Percentiles rank a stretch among this genome's conserved stretches.
Evolutionary conservation across 2,888 invertebrate genomes (phyloP).

Genomic region (Lithophane socia): DNA sequence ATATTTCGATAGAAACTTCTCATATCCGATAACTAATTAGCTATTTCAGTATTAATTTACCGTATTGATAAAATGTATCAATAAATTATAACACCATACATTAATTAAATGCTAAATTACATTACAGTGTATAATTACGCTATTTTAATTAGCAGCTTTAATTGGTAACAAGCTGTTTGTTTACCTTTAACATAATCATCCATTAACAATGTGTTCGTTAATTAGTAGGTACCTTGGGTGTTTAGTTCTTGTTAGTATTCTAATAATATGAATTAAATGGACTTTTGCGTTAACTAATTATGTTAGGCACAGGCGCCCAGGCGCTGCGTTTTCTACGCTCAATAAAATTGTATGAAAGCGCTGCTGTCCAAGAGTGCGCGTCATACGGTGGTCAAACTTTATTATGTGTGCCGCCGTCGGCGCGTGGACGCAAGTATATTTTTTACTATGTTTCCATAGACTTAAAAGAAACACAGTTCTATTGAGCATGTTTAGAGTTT

Average conservation of each 20-base stretch:
- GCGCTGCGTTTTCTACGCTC: too few species aligned
- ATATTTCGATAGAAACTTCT: too few species aligned
- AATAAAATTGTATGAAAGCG: too few species aligned
- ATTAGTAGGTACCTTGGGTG: slow-evolving; percentile 13
- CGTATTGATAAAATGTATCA: neutral
- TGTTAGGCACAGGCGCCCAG: too few species aligned
- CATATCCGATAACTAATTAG: too few species aligned
- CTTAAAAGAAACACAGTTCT: too few species aligned
- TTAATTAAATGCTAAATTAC: slow-evolving; percentile 27
- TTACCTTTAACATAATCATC: neutral
- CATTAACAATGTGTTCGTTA: slow-evolving; percentile 8
- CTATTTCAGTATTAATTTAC: neutral
- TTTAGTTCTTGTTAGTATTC: slow-evolving; percentile 4
- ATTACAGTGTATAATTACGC: slow-evolving; percentile 16
- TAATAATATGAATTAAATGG: neutral
- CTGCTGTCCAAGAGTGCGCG: too few species aligned
- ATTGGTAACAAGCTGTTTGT: slow-evolving; percentile 26
- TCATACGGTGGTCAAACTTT: too few species aligned
- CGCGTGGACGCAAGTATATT: too few species aligned
- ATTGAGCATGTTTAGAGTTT: too few species aligned
- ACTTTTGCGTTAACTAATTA: neutral
- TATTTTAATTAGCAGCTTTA: slow-evolving; percentile 45
- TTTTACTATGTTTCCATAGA: too few species aligned
- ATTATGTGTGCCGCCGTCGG: too few species aligned
- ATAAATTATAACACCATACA: slow-evolving; percentile 15